Evolutionary conservation across 2,113 vertebrate genomes (phyloP).

Genomic region (Bos indicus): DNA sequence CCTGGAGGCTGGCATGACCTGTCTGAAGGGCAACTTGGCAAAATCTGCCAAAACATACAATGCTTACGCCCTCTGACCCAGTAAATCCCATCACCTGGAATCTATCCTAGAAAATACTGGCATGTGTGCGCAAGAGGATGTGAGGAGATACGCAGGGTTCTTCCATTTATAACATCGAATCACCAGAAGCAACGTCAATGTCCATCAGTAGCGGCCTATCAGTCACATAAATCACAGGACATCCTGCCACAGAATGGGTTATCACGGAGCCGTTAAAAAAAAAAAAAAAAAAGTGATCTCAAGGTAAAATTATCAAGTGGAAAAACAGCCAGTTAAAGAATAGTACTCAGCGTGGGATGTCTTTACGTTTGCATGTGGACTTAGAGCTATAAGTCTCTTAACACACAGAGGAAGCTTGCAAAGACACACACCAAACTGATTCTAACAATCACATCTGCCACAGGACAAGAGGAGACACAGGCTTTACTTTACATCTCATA

Average conservation of each 20-base stretch:
- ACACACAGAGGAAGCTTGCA: not conserved
- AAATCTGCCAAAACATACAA: not conserved
- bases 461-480: not conserved
- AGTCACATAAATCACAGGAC: not conserved
- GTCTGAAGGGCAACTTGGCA: not conserved
- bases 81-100: not conserved
- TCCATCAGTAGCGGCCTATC: not conserved
- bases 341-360: not conserved
- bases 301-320: not conserved
- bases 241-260: not conserved
- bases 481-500: not conserved
- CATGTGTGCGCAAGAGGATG: not conserved
- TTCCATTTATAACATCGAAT: not conserved
- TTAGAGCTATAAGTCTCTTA: not conserved
- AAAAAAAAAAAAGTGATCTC: not conserved
- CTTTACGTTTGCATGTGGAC: not conserved
- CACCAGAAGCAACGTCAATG: not conserved
- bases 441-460: not conserved
- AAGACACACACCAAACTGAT: not conserved
- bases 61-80: not conserved
- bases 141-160: not conserved
- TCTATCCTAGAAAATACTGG: not conserved
- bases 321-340: not conserved
- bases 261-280: not conserved
- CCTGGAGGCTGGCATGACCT: not conserved